Base-by-base conservation (phyloP, 2,888 invertebrate species). In the Pyrrhosoma nymphula region DNA sequence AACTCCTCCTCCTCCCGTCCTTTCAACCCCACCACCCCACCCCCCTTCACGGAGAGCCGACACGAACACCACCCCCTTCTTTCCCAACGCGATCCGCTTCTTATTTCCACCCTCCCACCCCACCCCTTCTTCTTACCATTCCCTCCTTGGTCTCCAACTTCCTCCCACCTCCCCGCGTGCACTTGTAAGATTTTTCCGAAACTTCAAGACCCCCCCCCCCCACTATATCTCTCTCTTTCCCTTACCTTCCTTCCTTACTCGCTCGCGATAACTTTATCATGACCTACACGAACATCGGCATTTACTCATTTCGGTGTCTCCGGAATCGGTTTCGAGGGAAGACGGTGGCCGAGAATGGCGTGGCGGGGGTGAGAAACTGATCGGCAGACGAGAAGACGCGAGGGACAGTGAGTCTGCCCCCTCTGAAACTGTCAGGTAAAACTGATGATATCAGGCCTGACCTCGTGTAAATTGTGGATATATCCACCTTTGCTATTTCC, bases 141-240 rank as follows among this genome's bases (percentile, higher is more conserved):
- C 30, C 35, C n/a, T 69, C 26, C n/a, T 69, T 26, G 23, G 26
- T 69, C 69, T 26, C 82, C 82, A n/a, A 82, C 35, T 35, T 35
- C n/a, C 69, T 2, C 47, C 47, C 47, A 47, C 47, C 47, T 47
- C 47, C 47, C 8, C 8, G 47, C 30, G 35, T 35, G 82, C 82
- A 82, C 82, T 82, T 82, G 82, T 82, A 82, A 82, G 82, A 82
- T 82, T 82, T 82, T 82, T 82, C 82, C 35, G 75, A 82, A 82
- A 35, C 82, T 82, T 82, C 82, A 35, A 82, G 82, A 82, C 82
- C 14, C 82, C 35, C 82, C 1, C n/a, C 30, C 75, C 69, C 69
- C 0, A 69, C n/a, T n/a, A n/a, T n/a, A n/a, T n/a, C n/a, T 82
- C 82, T 35, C 16, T 18, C 35, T 26, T 35, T 35, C 30, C 35